Evolutionary conservation across 1,140 invertebrate species (phyloP), one percentile per base, ranked within the genome.

Genomic region (Oryctes rhinoceros): DNA sequence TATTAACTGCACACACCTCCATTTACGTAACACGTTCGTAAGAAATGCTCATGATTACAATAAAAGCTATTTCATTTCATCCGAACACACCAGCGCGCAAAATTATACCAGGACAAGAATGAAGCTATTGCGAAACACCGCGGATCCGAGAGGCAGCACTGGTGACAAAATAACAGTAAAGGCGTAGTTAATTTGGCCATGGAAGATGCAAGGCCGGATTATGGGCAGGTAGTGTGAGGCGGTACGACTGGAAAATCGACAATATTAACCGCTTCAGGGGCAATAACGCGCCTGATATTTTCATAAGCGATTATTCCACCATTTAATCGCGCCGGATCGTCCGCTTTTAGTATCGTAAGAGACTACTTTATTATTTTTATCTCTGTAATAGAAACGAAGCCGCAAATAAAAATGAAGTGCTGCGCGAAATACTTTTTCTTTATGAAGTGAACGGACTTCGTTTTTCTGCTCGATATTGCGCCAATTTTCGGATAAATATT

Each of bases 321-420:
- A 83, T 82, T 81, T 84, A 84, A 84, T 84, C 84, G 83, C 81
- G 78, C 80, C 79, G 83, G 80, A 79, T 67, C 20, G 81, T 35
- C 80, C 78, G 81, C 83, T 83, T 84, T 84, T 84, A 84, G 83
- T 84, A 84, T 82, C 82, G 80, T 82, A 83, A 67, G 82, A 83
- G 83, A 84, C 81, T 83, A 80, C 81, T 84, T 83, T 84, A 84
- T 84, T 84, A 84, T 84, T 83, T 83, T 83, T 83, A 84, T 84
- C 83, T 81, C 62, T 39, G 79, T 37, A 75, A 74, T 49, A 74
- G 77, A 78, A 78, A 67, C 65, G 20, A 18, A 35, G 65, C 53
- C 71, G 44, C 39, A 78, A 83, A 83, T 83, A 80, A 78, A 80
- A 82, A 81, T 77, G 76, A 81, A 78, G 65, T 67, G 30, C 65